Evolutionary conservation across 2,888 invertebrate species (phyloP).

Genomic region (Anorthoa munda): DNA sequence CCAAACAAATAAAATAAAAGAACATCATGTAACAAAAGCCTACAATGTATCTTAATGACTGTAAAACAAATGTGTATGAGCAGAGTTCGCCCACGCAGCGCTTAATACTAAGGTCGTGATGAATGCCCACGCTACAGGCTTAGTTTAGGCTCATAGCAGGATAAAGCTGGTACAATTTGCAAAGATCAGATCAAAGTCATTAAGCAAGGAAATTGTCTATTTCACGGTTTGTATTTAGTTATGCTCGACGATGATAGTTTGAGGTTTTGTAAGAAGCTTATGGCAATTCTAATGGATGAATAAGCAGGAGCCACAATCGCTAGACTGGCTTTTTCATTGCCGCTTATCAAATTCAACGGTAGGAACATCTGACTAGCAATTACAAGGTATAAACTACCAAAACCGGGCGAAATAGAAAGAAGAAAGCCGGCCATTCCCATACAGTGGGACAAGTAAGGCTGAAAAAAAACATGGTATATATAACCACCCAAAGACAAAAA

Average conservation of each 20-base stretch:
- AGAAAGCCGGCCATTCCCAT: too few relatives aligned
- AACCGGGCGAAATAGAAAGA: too few relatives aligned
- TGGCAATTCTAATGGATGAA: neutral
- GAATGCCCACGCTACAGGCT: conserved; percentile 36
- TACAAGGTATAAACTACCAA: too few relatives aligned
- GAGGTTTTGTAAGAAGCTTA: conserved; percentile 30
- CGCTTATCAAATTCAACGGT: too few relatives aligned
- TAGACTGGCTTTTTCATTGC: too few relatives aligned
- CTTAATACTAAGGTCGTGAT: conserved; percentile 46
- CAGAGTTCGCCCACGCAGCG: conserved; percentile 43
- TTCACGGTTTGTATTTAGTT: conserved; percentile 12
- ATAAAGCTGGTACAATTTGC: conserved; percentile 42
- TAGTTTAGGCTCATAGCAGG: conserved; percentile 21
- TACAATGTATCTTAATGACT: conserved; percentile 47
- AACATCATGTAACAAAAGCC: conserved; percentile 38
- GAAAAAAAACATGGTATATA: too few relatives aligned
- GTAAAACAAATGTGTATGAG: conserved; percentile 47
- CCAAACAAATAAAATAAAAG: conserved; percentile 16
- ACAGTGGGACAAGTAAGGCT: too few relatives aligned
- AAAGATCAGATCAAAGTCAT: conserved; percentile 34
- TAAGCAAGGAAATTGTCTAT: conserved; percentile 16
- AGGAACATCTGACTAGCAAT: too few relatives aligned
- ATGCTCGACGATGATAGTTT: conserved; percentile 5
- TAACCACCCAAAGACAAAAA: too few relatives aligned
- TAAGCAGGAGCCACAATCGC: neutral